A percentile compares a stretch with the other conserved stretches of the same genome.
Evolutionary conservation across 2,888 invertebrate species (phyloP).

Genomic region (Xanthorhoe spadicearia): DNA sequence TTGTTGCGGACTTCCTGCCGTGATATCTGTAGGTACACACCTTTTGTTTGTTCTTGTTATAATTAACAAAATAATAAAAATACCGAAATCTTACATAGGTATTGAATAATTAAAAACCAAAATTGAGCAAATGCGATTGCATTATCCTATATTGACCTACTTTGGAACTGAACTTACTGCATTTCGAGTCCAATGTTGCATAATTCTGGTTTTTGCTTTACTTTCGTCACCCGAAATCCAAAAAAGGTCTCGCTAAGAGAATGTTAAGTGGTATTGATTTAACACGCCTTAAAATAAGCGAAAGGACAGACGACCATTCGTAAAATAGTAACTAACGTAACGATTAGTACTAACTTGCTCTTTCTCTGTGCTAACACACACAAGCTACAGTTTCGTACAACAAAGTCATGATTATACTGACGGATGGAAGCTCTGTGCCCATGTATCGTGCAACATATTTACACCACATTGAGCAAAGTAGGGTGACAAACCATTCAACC

Average conservation of each 20-base stretch:
- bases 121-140: constrained; percentile 60
- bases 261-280: constrained; percentile 16
- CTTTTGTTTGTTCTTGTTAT: neutral
- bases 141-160: constrained; percentile 55
- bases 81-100: constrained; percentile 8
- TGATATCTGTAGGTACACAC: too few species aligned
- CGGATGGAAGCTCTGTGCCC: constrained; percentile 12
- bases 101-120: constrained; percentile 31
- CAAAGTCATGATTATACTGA: constrained; percentile 30
- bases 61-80: neutral
- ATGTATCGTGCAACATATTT: constrained; percentile 20
- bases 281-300: constrained; percentile 5
- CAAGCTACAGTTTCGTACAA: constrained; percentile 14
- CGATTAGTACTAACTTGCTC: constrained; percentile 9
- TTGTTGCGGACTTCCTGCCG: too few species aligned
- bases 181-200: constrained; percentile 50
- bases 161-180: constrained; percentile 58
- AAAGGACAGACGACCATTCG: constrained; percentile 1
- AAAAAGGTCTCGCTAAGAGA: constrained; percentile 30
- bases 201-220: constrained; percentile 48
- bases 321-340: neutral
- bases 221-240: constrained; percentile 39
- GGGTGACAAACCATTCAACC: constrained; percentile 38
- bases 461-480: constrained; percentile 32
- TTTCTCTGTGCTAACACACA: constrained; percentile 12